Evolutionary conservation across 2,797 vertebrate genomes (phyloP), one percentile per base, ranked within the genome.

Genomic region (Siniperca undulata): DNA sequence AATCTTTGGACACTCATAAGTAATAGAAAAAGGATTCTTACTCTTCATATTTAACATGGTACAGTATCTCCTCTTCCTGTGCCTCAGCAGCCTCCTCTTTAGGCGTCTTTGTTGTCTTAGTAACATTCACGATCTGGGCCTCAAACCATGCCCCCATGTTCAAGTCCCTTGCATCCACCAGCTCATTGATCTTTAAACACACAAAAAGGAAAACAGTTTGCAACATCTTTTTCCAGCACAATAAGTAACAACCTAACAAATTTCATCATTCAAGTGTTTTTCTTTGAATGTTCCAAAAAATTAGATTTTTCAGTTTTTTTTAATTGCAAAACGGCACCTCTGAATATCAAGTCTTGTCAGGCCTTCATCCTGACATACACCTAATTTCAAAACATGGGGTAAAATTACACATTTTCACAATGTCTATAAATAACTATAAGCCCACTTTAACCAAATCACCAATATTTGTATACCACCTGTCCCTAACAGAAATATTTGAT

Each of bases 91-190:
- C 88, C 4, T 86, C 93, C 3, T 89, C 94, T 50, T 91, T 50
- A 1, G 74, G 52, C 0, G 70, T 79, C 59, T 95, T 94, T 42
- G 77, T 74, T 13, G 85, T 95, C 86, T 95, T 97, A 0, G 96
- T 97, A 46, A 99, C 96, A 0, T 97, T 97, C 13, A 97, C 89
- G 1, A 99, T 93, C 85, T 97, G 95, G 3, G 97, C 99, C 93
- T 99, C 98, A 78, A 99, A 99, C 99, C 99, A 99, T 0, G 98
- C 98, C 0, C 98, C 98, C 97, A 99, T 98, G 82, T 97, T 97
- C 0, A 96, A 94, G 90, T 99, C 99, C 56, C 97, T 96, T 14
- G 97, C 98, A 1, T 99, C 99, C 0, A 99, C 96, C 44, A 97
- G 93, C 71, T 99, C 98, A 14, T 98, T 97, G 69, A 97, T 96